These are phyloP conservation scores for Carpatolechia fugitivella DNA, from an alignment of 2,888 invertebrate species.

Conservation along the genomic window DNA sequence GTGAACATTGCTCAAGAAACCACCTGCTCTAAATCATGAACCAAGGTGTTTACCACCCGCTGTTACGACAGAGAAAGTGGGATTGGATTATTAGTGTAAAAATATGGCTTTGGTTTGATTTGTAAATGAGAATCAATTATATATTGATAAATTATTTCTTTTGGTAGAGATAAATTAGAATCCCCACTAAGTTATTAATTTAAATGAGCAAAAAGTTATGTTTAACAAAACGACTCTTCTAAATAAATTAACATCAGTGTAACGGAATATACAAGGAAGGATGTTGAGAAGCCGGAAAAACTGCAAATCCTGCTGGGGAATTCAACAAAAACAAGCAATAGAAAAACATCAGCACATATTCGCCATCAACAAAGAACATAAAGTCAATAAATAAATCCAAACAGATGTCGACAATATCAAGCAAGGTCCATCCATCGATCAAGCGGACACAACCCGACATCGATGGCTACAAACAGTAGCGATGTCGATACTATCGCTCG, in stretches of 20 bases:
- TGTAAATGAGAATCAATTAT: background rate
- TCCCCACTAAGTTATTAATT: no score
- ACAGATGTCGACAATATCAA: constrained; percentile 17
- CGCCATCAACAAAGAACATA: background rate
- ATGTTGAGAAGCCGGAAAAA: constrained; percentile 13
- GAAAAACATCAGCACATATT: background rate
- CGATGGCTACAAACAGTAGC: constrained; percentile 47
- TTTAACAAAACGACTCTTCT: no score
- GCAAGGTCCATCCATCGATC: constrained; percentile 29
- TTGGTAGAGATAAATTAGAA: no score
- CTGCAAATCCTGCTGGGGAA: background rate
- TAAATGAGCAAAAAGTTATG: no score
- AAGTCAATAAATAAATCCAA: constrained; percentile 13
- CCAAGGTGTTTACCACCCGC: background rate
- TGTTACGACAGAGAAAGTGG: background rate
- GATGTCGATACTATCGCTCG: constrained; percentile 44
- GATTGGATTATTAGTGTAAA: background rate
- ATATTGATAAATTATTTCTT: no score
- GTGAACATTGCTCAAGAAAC: background rate
- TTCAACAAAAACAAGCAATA: background rate
- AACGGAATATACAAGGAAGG: background rate
- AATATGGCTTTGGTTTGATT: constrained; percentile 4
- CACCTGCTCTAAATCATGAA: constrained; percentile 2
- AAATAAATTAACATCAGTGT: no score
- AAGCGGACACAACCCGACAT: constrained; percentile 27